Evolutionary conservation across 2,113 vertebrate genomes (phyloP), one percentile per base, ranked within the genome.

Genomic region (Coryphaenoides rupestris): DNA sequence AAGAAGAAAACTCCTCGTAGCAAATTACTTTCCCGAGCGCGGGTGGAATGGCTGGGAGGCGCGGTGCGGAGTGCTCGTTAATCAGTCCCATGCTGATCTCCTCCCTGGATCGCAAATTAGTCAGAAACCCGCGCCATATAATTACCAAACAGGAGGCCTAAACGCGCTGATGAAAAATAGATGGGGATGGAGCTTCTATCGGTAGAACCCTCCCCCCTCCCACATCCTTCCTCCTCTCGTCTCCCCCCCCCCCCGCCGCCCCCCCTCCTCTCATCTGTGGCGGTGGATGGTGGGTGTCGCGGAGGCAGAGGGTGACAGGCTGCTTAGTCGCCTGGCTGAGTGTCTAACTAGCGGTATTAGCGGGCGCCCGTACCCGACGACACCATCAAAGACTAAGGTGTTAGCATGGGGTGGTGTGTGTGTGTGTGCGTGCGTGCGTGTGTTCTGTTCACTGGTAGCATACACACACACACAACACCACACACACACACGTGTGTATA

Each of bases 291-390:
- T 3, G 52, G 69, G 33, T 26, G 28, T 33, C 14, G 70, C 76
- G 56, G 57, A 81, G 70, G 84, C 82, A 77, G 65, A 79, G 73
- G 69, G 77, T 83, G 84, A 87, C 81, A 85, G 83, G 85, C 73
- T 73, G 84, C 79, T 80, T 90, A 91, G 87, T 86, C 68, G 81
- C 85, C 83, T 77, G 77, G 82, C 46, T 88, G 92, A 77, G 79
- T 87, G 78, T 83, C 83, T 92, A 95, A 93, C 91, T 91, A 91
- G 93, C 92, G 91, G 91, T 93, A 95, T 94, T 94, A 94, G 92
- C 87, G 87, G 92, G 92, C 90, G 89, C 80, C 90, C 89, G 90
- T 88, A 91, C 87, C 92, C 88, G 90, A 91, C 89, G 88, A 77
- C 88, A 33, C 90, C 88, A 89, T 90, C 91, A 92, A 89, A 92